These are phyloP conservation scores for Hypocryptadius cinnamomeus DNA, from an alignment of 2,113 vertebrate species.

Conservation along the genomic window DNA sequence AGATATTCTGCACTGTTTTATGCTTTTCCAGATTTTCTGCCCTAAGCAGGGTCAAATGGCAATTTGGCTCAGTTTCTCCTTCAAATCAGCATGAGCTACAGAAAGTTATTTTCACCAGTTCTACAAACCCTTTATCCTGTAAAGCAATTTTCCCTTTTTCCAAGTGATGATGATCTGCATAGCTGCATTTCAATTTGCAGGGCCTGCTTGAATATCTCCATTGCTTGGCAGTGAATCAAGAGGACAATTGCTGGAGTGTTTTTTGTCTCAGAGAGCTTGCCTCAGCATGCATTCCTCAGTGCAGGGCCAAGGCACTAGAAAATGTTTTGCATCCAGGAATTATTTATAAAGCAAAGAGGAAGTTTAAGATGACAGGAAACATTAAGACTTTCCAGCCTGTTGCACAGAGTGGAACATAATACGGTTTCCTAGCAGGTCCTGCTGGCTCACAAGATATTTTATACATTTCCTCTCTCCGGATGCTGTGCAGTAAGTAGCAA, in stretches of 20 bases:
- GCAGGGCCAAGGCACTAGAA: not conserved
- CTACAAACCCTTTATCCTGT: not conserved
- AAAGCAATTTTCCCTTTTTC: not conserved
- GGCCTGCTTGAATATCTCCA: not conserved
- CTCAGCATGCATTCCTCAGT: not conserved
- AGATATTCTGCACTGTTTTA: not conserved
- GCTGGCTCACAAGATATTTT: not conserved
- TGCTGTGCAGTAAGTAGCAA: not conserved
- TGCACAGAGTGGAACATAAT: not conserved
- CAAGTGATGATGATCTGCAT: not conserved
- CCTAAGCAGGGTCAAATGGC: not conserved
- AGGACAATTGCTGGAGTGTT: not conserved
- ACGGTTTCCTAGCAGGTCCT: not conserved
- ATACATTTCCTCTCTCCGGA: not conserved
- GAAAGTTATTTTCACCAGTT: not conserved
- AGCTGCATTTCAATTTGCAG: not conserved
- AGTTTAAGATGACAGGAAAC: slow-evolving; percentile 34
- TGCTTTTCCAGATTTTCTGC: not conserved
- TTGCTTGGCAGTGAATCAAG: not conserved
- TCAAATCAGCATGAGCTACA: not conserved
- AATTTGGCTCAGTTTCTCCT: not conserved
- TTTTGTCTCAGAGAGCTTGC: not conserved
- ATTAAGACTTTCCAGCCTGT: slow-evolving; percentile 13
- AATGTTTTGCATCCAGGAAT: slow-evolving; percentile 27
- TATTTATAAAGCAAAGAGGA: slow-evolving; percentile 31